Conservation (phyloP, 2,888 invertebrate species). For the Pollenia griseotomentosa region DNA sequence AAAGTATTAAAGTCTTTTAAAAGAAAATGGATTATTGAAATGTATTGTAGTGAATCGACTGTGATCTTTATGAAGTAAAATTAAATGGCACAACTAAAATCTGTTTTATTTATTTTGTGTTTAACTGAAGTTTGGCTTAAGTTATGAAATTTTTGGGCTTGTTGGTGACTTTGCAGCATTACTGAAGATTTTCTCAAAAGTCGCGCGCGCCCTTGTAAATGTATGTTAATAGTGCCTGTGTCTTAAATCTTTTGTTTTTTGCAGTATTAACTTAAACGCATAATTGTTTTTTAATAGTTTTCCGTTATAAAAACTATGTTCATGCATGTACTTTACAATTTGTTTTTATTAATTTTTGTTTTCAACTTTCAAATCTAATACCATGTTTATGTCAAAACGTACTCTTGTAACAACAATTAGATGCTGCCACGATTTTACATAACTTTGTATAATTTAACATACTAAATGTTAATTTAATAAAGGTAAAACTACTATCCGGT, state of each 20-base stretch:
- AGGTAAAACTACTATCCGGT: too few species aligned
- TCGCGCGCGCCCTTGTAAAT: neutral
- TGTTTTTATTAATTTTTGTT: too few species aligned
- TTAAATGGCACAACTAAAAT: neutral
- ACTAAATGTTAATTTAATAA: too few species aligned
- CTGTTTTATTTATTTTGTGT: too few species aligned
- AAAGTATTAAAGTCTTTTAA: neutral
- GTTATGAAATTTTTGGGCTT: neutral
- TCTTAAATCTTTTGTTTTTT: slow-evolving; percentile 49
- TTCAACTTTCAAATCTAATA: too few species aligned
- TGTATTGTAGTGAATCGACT: neutral
- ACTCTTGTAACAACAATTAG: too few species aligned
- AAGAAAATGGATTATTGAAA: neutral
- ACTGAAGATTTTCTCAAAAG: neutral
- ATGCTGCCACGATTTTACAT: too few species aligned
- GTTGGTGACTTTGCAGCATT: neutral
- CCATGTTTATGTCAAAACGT: too few species aligned
- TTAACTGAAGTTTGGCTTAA: too few species aligned
- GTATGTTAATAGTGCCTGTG: neutral
- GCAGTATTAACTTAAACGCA: neutral
- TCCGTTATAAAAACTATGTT: too few species aligned
- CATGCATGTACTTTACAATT: too few species aligned
- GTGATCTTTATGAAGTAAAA: slow-evolving; percentile 7
- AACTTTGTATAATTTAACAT: too few species aligned
- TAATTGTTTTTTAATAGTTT: neutral